phyloP scores from a whole-genome alignment of 1,140 invertebrate genomes.

The Eubasilissa regina region DNA sequence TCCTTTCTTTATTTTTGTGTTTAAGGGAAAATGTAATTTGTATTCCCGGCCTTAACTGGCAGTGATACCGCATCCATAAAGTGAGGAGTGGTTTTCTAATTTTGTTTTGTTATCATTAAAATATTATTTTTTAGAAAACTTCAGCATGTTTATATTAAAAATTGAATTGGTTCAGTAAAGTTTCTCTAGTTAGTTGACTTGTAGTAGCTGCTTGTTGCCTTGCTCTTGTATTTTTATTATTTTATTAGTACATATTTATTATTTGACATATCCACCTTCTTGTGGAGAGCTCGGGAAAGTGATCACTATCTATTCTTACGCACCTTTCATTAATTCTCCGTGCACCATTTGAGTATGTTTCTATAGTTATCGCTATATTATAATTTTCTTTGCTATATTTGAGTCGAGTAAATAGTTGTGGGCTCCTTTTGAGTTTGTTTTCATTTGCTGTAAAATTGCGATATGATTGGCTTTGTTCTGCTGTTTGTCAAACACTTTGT shows the following conservation, averaged over 20 bases:
- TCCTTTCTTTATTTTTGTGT: too few species aligned
- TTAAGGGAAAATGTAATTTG: too few species aligned
- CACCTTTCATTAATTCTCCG: slow-evolving; percentile 29
- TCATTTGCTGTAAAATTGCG: slow-evolving; percentile 36
- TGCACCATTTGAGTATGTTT: slow-evolving; percentile 32
- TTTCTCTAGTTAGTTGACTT: slow-evolving; percentile 10
- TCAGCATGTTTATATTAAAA: too few species aligned
- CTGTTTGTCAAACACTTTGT: slow-evolving; percentile 14
- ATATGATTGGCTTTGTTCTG: slow-evolving; percentile 42
- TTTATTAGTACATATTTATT: slow-evolving; percentile 47
- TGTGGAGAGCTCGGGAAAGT: slow-evolving; percentile 61
- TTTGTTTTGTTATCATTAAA: too few species aligned
- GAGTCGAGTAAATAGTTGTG: slow-evolving; percentile 23
- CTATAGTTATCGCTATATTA: not conserved
- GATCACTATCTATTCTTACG: slow-evolving; percentile 32
- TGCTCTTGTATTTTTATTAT: slow-evolving; percentile 51
- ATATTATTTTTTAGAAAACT: too few species aligned
- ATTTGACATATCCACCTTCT: slow-evolving; percentile 50
- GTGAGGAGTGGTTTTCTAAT: too few species aligned
- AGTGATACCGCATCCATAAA: too few species aligned
- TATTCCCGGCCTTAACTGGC: too few species aligned
- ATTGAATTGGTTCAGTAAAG: too few species aligned
- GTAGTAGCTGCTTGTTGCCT: slow-evolving; percentile 50
- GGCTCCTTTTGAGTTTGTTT: slow-evolving; percentile 19
- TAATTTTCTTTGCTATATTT: not conserved